These are phyloP conservation scores for Chymomyza procnemis DNA, from an alignment of 2,888 invertebrate genomes.

Conservation along the genomic window DNA sequence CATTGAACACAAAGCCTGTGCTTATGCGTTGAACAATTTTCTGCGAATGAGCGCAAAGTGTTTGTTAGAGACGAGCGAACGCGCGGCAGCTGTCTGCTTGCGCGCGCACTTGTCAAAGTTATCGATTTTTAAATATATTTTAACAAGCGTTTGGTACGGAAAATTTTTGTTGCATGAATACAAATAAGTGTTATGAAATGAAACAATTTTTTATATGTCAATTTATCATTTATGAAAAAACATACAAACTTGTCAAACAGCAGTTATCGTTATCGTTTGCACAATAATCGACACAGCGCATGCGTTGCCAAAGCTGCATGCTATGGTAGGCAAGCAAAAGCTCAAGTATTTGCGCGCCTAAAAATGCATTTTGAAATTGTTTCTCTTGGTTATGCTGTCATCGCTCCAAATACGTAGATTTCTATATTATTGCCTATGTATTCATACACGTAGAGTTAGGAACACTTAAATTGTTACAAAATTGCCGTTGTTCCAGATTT, in stretches of 20 bases:
- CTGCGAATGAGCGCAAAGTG: conserved; percentile 4
- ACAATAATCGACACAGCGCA: no score
- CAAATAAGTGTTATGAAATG: neutral
- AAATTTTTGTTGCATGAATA: no score
- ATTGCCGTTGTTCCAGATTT: no score
- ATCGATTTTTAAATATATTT: neutral
- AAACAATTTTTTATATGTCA: neutral
- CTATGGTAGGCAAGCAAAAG: no score
- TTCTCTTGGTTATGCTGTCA: no score
- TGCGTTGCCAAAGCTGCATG: no score
- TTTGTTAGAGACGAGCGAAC: neutral
- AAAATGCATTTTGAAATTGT: no score
- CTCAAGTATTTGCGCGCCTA: no score
- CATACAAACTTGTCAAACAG: neutral
- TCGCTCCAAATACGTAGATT: no score
- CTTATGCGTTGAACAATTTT: conserved; percentile 13
- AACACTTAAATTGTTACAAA: no score
- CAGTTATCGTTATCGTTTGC: neutral
- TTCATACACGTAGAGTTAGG: no score
- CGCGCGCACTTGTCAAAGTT: neutral
- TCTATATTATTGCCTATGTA: no score
- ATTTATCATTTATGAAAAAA: neutral
- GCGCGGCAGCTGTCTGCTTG: neutral
- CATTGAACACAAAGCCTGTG: conserved; percentile 73
- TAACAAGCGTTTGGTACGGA: neutral